Base-by-base conservation (phyloP, 2,113 vertebrate species). In the Heloderma charlesbogerti region DNA sequence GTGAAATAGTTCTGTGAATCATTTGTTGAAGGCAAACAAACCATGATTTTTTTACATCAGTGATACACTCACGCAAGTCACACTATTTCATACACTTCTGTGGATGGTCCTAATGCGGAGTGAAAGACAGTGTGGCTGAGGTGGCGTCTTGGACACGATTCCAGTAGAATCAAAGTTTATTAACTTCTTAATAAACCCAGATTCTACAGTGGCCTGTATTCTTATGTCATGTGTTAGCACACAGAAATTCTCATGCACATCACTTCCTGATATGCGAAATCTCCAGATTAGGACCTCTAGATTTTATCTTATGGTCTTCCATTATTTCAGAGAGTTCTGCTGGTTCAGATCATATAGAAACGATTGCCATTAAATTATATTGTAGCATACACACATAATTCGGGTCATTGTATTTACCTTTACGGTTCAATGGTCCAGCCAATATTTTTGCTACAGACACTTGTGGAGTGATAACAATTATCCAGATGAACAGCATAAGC, bases 391-490 rank as follows among this genome's bases (percentile, higher is more conserved):
- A 7, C 66, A 85, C 6, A 72, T 84, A 25, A 94, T 81, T 92
- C 31, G 89, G 88, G 48, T 27, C 57, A n/a, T 89, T 90, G 86
- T 89, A 91, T 94, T 95, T 96, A 89, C 84, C 67, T 93, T 93
- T 91, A 85, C 37, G 85, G 60, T 89, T 96, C 87, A 84, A 60
- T 93, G 66, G 90, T 82, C 87, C 20, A 86, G 66, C 90, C 93
- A 91, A 34, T 90, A 89, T 92, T 92, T 83, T 94, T 94, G 82
- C 90, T 94, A 37, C 60, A 0, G 91, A 63, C 54, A 43, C 78
- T 95, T 92, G 93, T 37, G 54, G 92, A 81, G 78, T 93, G 94
- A 92, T 71, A 57, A 82, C 88, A 92, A 85, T 94, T 94, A 89
- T 51, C 84, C 31, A 93, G 48, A 92, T 80, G 90, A n/a, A 82